Conservation (phyloP, 2,113 vertebrate species). For the Halichoerus grypus region DNA sequence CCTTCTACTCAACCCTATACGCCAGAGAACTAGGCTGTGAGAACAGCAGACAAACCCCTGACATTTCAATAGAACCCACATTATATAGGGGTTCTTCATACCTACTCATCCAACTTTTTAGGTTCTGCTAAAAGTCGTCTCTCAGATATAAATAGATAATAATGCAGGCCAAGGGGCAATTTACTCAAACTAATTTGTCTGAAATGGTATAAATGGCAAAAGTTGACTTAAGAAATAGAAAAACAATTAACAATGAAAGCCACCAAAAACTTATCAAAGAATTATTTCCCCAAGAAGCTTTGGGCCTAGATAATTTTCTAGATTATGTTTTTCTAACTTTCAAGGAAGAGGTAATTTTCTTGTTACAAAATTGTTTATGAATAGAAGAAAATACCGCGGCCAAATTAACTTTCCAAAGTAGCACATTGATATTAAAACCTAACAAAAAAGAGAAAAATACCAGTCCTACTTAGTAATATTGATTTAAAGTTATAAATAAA, state of each 20-base stretch:
- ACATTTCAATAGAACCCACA: neutral
- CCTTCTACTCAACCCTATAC: neutral
- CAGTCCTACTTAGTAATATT: neutral
- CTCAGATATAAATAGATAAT: neutral
- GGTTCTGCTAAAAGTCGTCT: neutral
- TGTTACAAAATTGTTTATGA: neutral
- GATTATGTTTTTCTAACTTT: neutral
- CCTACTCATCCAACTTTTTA: neutral
- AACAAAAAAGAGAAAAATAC: conserved; percentile 35
- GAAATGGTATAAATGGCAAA: neutral
- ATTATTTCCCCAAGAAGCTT: neutral
- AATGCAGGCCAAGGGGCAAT: neutral
- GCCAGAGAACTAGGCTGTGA: neutral
- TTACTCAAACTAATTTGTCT: conserved; percentile 5
- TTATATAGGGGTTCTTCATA: neutral
- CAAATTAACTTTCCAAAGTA: conserved; percentile 38
- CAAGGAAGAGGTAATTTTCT: conserved; percentile 12
- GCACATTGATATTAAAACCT: neutral
- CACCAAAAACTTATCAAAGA: conserved; percentile 38
- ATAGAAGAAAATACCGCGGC: neutral
- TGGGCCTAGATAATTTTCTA: conserved; percentile 22
- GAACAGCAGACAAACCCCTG: neutral
- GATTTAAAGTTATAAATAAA: conserved; percentile 58
- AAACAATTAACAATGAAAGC: conserved; percentile 17
- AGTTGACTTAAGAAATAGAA: neutral